Base-by-base conservation (phyloP, 2,797 vertebrate species). In the Momotus momota region DNA sequence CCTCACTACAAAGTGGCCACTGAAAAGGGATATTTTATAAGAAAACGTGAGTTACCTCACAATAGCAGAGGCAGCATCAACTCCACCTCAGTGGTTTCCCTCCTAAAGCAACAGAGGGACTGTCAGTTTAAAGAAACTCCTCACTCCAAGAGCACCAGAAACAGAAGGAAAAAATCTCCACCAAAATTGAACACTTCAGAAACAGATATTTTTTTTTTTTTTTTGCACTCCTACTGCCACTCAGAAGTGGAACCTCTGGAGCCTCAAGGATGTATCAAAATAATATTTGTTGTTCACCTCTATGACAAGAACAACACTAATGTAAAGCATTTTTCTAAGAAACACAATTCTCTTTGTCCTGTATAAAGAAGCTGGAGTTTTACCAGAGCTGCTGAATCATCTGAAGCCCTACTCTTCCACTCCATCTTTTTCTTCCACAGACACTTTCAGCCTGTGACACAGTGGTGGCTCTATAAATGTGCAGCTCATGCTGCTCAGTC, bases 171-270 rank as follows among this genome's bases (percentile, higher is more conserved):
- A 87, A 70, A 7, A 12, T 54, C n/a, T 12, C 45, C 38, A n/a
- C 21, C 55, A 45, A 92, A 93, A 67, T 1, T 3, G 5, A 82
- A 15, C 25, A 5, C 23, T 92, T 82, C 5, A 3, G 1, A 26
- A 64, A 51, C 1, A 3, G 18, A 65, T 6, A 7, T 35, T 35
- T 35, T 35, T 35, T 6, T 45, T 9, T 45, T 55, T 48, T 12
- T 14, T 11, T 40, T 35, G 1, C 0, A 0, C 58, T 71, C 40
- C 69, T 49, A 0, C 14, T 23, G 6, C 45, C 1, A 3, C 12
- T 75, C 62, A 57, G 22, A 60, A 64, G 33, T 17, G 4, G 45
- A 38, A 86, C 16, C 27, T 57, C 48, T 38, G n/a, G 14, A 35
- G 23, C 45, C 64, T 71, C 49, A 14, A 57, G 51, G 27, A 73